Percentiles rank a stretch among this genome's conserved stretches.
Evolutionary conservation across 2,888 invertebrate genomes (phyloP).

Genomic region (Hipparchia sbordonii): DNA sequence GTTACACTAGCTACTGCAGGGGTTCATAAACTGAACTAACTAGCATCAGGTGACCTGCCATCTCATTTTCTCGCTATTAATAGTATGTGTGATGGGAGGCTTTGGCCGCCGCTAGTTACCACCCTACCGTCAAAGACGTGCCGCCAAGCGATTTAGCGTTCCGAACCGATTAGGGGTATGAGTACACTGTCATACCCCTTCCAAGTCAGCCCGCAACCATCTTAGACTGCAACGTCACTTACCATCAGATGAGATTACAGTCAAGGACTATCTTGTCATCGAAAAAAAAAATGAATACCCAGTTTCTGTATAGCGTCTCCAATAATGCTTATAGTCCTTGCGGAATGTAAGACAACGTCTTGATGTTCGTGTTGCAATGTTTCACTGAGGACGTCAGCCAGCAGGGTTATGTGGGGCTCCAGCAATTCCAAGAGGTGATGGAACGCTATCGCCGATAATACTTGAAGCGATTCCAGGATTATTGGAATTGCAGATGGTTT

Average conservation of each 20-base stretch:
- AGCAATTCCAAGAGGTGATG: slow-evolving; percentile 83
- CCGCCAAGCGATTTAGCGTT: no score
- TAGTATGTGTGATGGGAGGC: no score
- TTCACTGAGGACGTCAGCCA: slow-evolving; percentile 84
- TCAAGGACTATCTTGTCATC: slow-evolving; percentile 27
- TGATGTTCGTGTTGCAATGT: slow-evolving; percentile 84
- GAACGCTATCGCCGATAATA: slow-evolving; percentile 84
- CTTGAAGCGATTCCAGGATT: slow-evolving; percentile 90
- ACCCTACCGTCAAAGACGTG: no score
- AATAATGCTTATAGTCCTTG: slow-evolving; percentile 86
- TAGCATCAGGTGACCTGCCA: no score
- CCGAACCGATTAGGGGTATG: no score
- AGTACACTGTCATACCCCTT: no score
- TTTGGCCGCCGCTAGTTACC: no score
- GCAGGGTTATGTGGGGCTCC: slow-evolving; percentile 79
- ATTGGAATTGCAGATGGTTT: slow-evolving; percentile 84
- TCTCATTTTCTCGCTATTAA: no score
- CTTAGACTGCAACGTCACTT: no score
- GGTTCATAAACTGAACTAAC: neutral
- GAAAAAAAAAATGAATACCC: slow-evolving; percentile 51
- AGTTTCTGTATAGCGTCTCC: slow-evolving; percentile 84
- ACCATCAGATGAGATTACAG: neutral
- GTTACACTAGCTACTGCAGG: no score
- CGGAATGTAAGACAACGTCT: slow-evolving; percentile 88
- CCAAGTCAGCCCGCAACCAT: no score